phyloP scores from a whole-genome alignment of 2,888 invertebrate species.

The Halocaridina rubra region DNA sequence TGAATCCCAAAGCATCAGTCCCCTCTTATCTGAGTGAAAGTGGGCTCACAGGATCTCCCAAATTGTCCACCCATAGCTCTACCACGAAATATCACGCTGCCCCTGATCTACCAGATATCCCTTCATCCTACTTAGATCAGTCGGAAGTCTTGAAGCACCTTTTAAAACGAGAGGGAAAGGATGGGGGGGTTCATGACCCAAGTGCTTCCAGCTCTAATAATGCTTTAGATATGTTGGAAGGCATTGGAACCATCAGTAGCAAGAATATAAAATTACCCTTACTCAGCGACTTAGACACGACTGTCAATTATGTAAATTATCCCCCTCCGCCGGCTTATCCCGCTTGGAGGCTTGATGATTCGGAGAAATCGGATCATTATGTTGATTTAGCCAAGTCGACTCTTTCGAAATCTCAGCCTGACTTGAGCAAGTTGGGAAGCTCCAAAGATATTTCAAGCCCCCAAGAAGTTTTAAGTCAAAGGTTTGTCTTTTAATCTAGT shows the following conservation, averaged over 20 bases:
- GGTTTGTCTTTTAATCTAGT: conserved; percentile 40
- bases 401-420: conserved; percentile 63
- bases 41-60: conserved; percentile 36
- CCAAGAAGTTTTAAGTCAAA: conserved; percentile 48
- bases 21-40: conserved; percentile 38
- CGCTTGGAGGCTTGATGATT: conserved; percentile 31
- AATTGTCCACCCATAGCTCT: conserved; percentile 4
- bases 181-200: conserved; percentile 46
- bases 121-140: conserved; percentile 58
- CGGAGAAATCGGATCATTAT: conserved; percentile 25
- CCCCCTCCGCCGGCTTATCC: conserved; percentile 54
- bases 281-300: conserved; percentile 14
- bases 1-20: conserved; percentile 20
- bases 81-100: conserved; percentile 17
- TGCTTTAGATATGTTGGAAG: conserved; percentile 45
- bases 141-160: conserved; percentile 63
- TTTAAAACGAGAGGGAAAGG: conserved; percentile 34
- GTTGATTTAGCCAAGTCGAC: conserved; percentile 23
- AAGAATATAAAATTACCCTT: conserved; percentile 23
- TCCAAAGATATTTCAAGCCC: conserved; percentile 52
- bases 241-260: neutral
- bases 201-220: conserved; percentile 58
- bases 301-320: conserved; percentile 22
- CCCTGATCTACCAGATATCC: conserved; percentile 51
- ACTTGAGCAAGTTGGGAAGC: conserved; percentile 50